Conservation (phyloP, 2,888 invertebrate genomes). For the Rhamnusium bicolor region DNA sequence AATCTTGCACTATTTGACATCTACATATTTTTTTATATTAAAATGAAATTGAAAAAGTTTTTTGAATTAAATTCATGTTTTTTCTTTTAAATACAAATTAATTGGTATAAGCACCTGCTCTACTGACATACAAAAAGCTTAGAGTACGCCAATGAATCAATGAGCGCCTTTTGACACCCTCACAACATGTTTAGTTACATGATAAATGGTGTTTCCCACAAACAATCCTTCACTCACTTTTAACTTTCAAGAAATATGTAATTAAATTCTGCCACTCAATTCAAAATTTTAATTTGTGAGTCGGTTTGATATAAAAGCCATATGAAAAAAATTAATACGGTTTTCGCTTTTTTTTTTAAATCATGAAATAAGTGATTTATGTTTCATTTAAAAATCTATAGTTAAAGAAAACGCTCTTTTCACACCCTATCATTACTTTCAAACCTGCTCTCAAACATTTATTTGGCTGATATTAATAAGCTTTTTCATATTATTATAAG, state of each 20-base stretch:
- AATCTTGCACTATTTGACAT: too few relatives aligned
- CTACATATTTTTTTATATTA: too few relatives aligned
- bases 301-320: slow-evolving; percentile 43
- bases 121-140: not conserved
- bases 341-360: slow-evolving; percentile 28
- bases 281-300: slow-evolving; percentile 54
- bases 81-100: too few relatives aligned
- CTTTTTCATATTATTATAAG: too few relatives aligned
- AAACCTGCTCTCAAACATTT: not conserved
- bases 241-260: slow-evolving; percentile 58
- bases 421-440: not conserved
- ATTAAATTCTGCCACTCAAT: slow-evolving; percentile 67
- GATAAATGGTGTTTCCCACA: slow-evolving; percentile 64
- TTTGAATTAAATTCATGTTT: too few relatives aligned
- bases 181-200: slow-evolving; percentile 64
- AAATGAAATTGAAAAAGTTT: too few relatives aligned
- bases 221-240: slow-evolving; percentile 57
- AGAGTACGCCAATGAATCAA: not conserved
- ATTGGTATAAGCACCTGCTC: too few relatives aligned
- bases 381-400: slow-evolving; percentile 1
- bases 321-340: slow-evolving; percentile 38
- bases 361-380: not conserved
- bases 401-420: not conserved
- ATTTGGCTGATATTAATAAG: not conserved
- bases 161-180: slow-evolving; percentile 62